Evolutionary conservation across 2,113 vertebrate genomes (phyloP).

Genomic region (Perccottus glenii): DNA sequence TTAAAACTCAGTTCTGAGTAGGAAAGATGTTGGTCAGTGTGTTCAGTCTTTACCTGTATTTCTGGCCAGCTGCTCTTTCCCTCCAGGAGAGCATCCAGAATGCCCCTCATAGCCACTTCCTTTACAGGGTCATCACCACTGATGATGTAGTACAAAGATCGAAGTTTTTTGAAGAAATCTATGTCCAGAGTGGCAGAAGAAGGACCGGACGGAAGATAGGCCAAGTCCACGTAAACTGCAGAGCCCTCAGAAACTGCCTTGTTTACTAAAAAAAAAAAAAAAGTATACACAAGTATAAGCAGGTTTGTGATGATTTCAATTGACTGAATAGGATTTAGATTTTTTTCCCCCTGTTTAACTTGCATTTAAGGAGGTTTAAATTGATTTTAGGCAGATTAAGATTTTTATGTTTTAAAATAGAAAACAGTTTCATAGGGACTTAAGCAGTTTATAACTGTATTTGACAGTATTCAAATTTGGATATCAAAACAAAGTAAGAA

Average conservation of each 20-base stretch:
- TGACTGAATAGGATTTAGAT: no score
- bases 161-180: constrained; percentile 85
- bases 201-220: constrained; percentile 86
- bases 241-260: constrained; percentile 37
- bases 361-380: no score
- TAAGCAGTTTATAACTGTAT: no score
- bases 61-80: constrained; percentile 86
- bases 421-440: no score
- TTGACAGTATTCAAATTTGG: no score
- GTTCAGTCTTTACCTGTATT: constrained; percentile 78
- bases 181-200: constrained; percentile 80
- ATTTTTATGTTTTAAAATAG: no score
- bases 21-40: no score
- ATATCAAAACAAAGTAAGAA: no score
- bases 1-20: no score
- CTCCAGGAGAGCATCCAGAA: constrained; percentile 85
- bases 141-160: constrained; percentile 89
- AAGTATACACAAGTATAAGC: neutral
- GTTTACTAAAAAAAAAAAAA: constrained; percentile 10
- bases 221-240: constrained; percentile 87
- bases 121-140: constrained; percentile 88
- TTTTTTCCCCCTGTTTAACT: no score
- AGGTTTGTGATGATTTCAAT: no score
- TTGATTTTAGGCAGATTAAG: no score
- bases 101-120: constrained; percentile 79